phyloP scores from a whole-genome alignment of 1,140 invertebrate genomes.

The Aphidius gifuensis region DNA sequence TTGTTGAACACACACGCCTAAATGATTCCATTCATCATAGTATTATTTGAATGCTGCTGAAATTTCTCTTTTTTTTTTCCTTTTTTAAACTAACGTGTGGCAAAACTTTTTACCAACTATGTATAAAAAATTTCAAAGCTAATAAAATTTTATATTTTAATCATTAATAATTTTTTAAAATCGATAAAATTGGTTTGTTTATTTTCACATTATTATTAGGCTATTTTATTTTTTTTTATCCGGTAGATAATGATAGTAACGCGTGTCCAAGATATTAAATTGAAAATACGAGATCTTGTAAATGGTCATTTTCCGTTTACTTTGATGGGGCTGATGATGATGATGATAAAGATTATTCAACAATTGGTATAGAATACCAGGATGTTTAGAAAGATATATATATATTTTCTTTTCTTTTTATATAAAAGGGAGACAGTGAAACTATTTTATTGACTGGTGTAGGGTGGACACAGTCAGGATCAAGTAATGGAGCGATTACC shows the following conservation, averaged over 20 bases:
- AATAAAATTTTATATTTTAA: too few relatives aligned
- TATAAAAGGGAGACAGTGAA: slow-evolving; percentile 4
- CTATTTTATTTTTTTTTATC: neutral
- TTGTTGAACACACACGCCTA: slow-evolving; percentile 15
- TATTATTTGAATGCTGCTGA: too few relatives aligned
- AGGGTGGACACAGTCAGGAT: slow-evolving; percentile 46
- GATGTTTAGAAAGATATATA: slow-evolving; percentile 6
- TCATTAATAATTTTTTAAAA: too few relatives aligned
- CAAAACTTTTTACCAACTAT: too few relatives aligned
- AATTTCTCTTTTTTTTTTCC: neutral
- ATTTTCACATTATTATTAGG: too few relatives aligned
- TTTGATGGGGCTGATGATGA: neutral
- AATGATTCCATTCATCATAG: slow-evolving; percentile 8
- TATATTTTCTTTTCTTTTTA: neutral
- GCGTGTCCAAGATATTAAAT: slow-evolving; percentile 34
- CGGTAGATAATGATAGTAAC: slow-evolving; percentile 40
- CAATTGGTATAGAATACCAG: neutral
- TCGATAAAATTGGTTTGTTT: too few relatives aligned
- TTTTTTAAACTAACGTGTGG: too few relatives aligned
- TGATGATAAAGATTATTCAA: neutral
- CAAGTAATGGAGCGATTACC: slow-evolving; percentile 55
- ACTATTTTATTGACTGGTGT: slow-evolving; percentile 18
- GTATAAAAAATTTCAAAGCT: too few relatives aligned
- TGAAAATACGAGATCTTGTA: slow-evolving; percentile 5
- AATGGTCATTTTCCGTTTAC: slow-evolving; percentile 2